Conservation (phyloP, 2,888 invertebrate genomes). For the Isoperla grammatica region DNA sequence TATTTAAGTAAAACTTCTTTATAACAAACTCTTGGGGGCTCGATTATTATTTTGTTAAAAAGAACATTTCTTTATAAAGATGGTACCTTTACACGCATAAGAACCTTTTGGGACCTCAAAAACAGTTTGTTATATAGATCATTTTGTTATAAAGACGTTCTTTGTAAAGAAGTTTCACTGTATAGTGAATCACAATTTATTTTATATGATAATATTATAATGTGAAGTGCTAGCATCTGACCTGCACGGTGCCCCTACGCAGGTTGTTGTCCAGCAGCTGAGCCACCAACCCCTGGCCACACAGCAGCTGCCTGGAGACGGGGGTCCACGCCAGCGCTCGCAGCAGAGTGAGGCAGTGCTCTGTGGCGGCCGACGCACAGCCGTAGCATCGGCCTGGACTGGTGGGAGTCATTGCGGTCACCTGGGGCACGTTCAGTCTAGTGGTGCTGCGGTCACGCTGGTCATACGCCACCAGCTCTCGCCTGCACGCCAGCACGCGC, state of each 20-base stretch:
- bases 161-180: no score
- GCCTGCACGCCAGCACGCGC: slow-evolving; percentile 84
- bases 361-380: slow-evolving; percentile 84
- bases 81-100: no score
- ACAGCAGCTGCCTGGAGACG: slow-evolving; percentile 67
- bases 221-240: no score
- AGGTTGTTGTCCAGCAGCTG: slow-evolving; percentile 88
- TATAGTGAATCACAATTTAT: no score
- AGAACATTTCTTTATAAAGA: no score
- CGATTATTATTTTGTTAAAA: no score
- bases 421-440: slow-evolving; percentile 19
- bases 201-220: no score
- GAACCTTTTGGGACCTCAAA: no score
- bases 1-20: no score
- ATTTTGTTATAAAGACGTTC: no score
- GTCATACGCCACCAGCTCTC: slow-evolving; percentile 88
- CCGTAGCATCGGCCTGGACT: slow-evolving; percentile 68
- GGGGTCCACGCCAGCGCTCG: slow-evolving; percentile 81
- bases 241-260: slow-evolving; percentile 66
- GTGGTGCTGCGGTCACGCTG: slow-evolving; percentile 56
- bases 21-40: no score
- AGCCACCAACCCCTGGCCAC: slow-evolving; percentile 79
- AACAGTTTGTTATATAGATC: no score
- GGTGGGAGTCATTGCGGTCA: slow-evolving; percentile 7
- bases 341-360: slow-evolving; percentile 87